Percentiles rank a stretch among this genome's conserved stretches.
Evolutionary conservation across 2,888 invertebrate genomes (phyloP).

Genomic region (Creontiades dilutus): DNA sequence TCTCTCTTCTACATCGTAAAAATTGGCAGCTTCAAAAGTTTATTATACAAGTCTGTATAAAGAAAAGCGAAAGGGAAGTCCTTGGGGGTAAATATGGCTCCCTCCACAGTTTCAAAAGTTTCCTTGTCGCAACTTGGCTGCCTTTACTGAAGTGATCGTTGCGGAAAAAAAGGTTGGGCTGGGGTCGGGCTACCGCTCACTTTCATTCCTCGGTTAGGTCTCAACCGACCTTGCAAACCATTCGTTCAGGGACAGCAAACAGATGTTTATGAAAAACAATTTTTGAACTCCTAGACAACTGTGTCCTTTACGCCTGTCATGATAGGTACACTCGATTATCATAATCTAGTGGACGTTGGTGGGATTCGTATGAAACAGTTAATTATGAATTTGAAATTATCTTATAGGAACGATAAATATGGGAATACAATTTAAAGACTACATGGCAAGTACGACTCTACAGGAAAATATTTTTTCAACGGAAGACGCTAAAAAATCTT

Average conservation of each 20-base stretch:
- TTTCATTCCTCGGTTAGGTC: not conserved
- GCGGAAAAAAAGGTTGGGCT: slow-evolving; percentile 18
- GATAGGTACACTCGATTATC: no score
- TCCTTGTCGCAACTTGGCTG: slow-evolving; percentile 8
- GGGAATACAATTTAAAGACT: no score
- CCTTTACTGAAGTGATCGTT: slow-evolving; percentile 6
- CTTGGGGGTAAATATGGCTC: slow-evolving; percentile 5
- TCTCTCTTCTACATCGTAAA: no score
- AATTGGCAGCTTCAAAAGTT: not conserved
- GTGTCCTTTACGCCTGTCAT: no score
- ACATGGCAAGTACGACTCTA: no score
- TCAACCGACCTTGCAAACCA: not conserved
- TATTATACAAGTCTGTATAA: slow-evolving; percentile 14
- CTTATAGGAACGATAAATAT: no score
- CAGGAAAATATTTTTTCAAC: no score
- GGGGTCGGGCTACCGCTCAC: slow-evolving; percentile 14
- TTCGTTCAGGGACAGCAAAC: not conserved
- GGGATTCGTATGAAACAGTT: no score
- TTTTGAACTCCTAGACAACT: no score
- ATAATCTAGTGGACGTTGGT: no score
- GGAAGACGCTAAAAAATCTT: no score
- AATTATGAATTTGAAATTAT: no score
- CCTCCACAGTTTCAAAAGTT: slow-evolving; percentile 21
- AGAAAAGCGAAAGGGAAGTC: slow-evolving; percentile 25
- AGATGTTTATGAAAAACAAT: not conserved